Conservation (phyloP, 2,888 invertebrate species). For the Lasioglossum leucozonium region DNA sequence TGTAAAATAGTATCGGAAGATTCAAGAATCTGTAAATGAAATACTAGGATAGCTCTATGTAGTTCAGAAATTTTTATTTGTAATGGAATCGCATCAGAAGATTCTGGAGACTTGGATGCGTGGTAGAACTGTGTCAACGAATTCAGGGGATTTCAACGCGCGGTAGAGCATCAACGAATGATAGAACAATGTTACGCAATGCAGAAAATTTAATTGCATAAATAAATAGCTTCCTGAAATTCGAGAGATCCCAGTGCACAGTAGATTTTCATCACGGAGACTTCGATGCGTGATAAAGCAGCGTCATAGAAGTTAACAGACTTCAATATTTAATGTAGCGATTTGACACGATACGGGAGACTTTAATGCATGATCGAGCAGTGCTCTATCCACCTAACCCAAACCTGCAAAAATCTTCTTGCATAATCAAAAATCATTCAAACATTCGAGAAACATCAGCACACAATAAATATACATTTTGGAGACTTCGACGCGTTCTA, state of each 20-base stretch:
- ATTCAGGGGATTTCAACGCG: too few species aligned
- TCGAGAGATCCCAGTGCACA: neutral
- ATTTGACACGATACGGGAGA: neutral
- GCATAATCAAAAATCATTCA: neutral
- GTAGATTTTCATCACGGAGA: neutral
- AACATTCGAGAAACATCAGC: neutral
- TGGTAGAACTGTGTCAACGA: neutral
- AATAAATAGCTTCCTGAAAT: neutral
- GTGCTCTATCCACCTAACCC: too few species aligned
- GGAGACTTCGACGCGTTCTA: neutral
- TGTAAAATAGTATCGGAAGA: neutral
- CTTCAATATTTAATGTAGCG: neutral
- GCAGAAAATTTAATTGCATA: neutral
- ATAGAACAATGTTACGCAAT: neutral
- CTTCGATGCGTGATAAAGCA: neutral
- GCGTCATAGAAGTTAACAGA: neutral
- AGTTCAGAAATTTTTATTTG: neutral
- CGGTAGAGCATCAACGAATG: neutral
- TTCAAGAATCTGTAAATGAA: neutral
- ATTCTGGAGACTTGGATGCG: neutral
- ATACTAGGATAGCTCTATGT: neutral
- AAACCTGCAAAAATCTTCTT: neutral
- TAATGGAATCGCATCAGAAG: neutral
- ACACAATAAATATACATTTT: neutral
- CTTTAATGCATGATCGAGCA: neutral